These are phyloP conservation scores for Piaya cayana DNA, from an alignment of 2,113 vertebrate genomes.

Conservation along the genomic window DNA sequence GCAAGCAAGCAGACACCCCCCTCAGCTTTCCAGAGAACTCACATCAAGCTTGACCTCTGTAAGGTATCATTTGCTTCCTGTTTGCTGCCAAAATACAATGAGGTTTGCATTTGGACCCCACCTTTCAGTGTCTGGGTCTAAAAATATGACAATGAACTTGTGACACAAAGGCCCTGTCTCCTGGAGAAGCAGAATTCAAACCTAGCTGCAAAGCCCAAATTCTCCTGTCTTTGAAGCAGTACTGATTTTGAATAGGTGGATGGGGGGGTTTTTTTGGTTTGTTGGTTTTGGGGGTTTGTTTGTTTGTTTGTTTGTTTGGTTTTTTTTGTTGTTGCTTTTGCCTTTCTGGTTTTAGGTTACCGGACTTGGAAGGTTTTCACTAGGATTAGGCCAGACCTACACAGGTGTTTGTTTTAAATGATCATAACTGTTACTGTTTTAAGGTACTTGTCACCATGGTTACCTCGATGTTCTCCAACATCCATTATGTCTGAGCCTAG, in stretches of 20 bases:
- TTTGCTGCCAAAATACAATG: conserved; percentile 53
- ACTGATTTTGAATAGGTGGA: not conserved
- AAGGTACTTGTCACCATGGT: conserved; percentile 21
- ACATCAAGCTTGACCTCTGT: not conserved
- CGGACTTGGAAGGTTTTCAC: conserved; percentile 4
- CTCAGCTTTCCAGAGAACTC: not conserved
- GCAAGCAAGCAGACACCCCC: not conserved
- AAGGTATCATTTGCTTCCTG: conserved; percentile 52
- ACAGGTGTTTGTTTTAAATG: not conserved
- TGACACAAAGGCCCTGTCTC: conserved; percentile 10
- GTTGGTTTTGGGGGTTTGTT: not conserved
- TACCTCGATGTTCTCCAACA: not conserved
- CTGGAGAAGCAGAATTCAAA: not conserved
- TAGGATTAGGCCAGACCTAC: not conserved
- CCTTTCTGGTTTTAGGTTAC: not conserved
- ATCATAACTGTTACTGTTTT: not conserved
- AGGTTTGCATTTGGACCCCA: not conserved
- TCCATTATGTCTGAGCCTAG: not conserved
- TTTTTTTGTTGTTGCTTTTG: not conserved
- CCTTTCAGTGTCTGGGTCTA: conserved; percentile 34
- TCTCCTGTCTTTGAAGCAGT: not conserved
- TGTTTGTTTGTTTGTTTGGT: not conserved
- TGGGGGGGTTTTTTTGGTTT: not conserved
- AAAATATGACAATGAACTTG: conserved; percentile 56
- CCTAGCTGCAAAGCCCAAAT: not conserved